Percentiles rank a stretch among this genome's conserved stretches.
Conservation (phyloP, 1,140 invertebrate species). For the Pogonognathellus flavescens region DNA sequence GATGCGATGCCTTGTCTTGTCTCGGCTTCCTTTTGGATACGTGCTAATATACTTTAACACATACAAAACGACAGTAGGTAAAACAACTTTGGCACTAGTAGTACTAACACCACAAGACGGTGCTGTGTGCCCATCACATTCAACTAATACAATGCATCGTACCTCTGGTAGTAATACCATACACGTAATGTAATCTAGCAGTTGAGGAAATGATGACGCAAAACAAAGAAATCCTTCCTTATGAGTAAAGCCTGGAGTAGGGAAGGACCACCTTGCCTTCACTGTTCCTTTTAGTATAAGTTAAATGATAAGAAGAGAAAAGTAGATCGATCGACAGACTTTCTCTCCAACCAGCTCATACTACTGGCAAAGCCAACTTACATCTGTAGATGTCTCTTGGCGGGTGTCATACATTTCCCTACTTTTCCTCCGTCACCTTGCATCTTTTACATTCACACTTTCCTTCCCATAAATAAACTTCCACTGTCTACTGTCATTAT, state of each 20-base stretch:
- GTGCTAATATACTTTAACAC: not conserved
- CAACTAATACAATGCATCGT: too few species aligned
- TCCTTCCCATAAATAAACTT: too few species aligned
- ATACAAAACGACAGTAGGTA: not conserved
- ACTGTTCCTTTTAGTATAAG: not conserved
- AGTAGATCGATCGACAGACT: constrained; percentile 51
- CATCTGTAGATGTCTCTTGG: constrained; percentile 50
- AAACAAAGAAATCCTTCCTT: constrained; percentile 47
- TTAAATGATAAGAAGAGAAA: constrained; percentile 33
- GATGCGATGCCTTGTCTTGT: constrained; percentile 30
- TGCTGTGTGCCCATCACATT: too few species aligned
- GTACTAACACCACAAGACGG: too few species aligned
- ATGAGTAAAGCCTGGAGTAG: not conserved
- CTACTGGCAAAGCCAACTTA: constrained; percentile 12
- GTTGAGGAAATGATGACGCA: constrained; percentile 59
- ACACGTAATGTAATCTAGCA: constrained; percentile 14
- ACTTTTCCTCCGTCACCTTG: constrained; percentile 56
- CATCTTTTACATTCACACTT: not conserved
- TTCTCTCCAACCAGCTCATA: constrained; percentile 19
- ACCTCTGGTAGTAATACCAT: not conserved
- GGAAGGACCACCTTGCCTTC: not conserved
- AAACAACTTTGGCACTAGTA: not conserved
- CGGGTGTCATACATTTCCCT: constrained; percentile 57
- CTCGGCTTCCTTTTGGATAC: not conserved
- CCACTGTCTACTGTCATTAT: too few species aligned